Evolutionary conservation across 2,113 vertebrate species (phyloP).

Genomic region (Onychostruthus taczanowskii): DNA sequence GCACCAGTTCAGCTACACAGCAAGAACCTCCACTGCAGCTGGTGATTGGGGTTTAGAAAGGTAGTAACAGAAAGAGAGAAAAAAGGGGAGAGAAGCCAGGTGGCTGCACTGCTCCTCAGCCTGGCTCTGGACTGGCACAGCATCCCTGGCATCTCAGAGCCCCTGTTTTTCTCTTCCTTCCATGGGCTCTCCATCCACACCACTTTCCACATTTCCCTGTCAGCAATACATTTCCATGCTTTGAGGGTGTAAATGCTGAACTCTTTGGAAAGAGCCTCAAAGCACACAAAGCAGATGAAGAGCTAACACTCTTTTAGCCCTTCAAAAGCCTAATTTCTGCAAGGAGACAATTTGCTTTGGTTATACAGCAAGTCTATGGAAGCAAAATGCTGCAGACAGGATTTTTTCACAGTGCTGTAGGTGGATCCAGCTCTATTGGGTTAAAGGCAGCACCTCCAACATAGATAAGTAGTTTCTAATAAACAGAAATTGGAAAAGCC

Average conservation of each 20-base stretch:
- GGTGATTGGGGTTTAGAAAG: background rate
- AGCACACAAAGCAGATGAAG: background rate
- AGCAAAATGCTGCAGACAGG: background rate
- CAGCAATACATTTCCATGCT: background rate
- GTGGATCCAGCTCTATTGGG: slow-evolving; percentile 20
- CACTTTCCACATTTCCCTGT: background rate
- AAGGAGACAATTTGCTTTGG: background rate
- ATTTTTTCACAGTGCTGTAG: slow-evolving; percentile 7
- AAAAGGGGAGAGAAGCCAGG: background rate
- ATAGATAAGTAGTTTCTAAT: background rate
- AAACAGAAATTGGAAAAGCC: slow-evolving; percentile 42
- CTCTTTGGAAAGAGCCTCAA: background rate
- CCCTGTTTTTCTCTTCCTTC: background rate
- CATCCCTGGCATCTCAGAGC: background rate
- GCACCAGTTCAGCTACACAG: background rate
- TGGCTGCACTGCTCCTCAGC: background rate
- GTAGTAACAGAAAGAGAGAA: background rate
- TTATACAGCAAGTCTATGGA: background rate
- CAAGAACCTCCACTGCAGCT: background rate
- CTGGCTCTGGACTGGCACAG: background rate
- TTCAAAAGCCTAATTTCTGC: background rate
- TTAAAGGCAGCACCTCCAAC: slow-evolving; percentile 13
- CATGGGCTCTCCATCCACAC: background rate
- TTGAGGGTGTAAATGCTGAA: background rate
- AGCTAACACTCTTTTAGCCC: background rate